A percentile compares a stretch with the other conserved stretches of the same genome.
phyloP scores from a whole-genome alignment of 2,888 invertebrate species.

The Anoncus sp. region DNA sequence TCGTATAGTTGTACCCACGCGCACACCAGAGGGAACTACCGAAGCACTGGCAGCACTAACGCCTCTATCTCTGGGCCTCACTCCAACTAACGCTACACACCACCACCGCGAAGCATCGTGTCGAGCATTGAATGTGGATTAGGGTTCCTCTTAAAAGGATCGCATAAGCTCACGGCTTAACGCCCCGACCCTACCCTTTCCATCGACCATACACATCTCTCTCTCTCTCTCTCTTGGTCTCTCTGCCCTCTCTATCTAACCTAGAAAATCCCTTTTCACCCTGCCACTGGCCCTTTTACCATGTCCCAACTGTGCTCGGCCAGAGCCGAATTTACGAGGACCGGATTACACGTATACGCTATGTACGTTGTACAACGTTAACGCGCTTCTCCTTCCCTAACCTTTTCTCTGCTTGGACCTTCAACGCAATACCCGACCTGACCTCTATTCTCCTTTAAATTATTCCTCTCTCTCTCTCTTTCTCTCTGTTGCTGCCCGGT shows the following conservation, averaged over 20 bases:
- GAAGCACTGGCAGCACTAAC: neutral
- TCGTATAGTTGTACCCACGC: neutral
- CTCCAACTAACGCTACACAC: neutral
- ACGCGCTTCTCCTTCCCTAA: constrained; percentile 16
- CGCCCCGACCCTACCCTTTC: constrained; percentile 51
- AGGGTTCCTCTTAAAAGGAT: constrained; percentile 76
- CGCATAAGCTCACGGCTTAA: constrained; percentile 76
- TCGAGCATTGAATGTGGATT: constrained; percentile 75
- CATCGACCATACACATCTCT: neutral
- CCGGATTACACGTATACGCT: constrained; percentile 74
- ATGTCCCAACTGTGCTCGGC: constrained; percentile 27
- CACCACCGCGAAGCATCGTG: constrained; percentile 60
- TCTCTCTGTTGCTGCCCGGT: neutral
- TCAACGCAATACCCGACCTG: constrained; percentile 8
- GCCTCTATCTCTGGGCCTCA: neutral
- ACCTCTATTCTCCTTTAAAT: constrained; percentile 4
- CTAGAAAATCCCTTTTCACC: constrained; percentile 26
- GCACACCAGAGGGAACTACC: constrained; percentile 2
- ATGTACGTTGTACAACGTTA: constrained; percentile 47
- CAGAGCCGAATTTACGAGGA: constrained; percentile 74
- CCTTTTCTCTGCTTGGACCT: constrained; percentile 23
- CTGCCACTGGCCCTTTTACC: neutral
- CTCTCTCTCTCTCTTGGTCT: too few species aligned
- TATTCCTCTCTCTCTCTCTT: neutral
- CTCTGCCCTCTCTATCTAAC: constrained; percentile 9